Conservation (phyloP, 37 sponge, comb jelly and placozoan species). For the Diacarnus erythraeanus region DNA sequence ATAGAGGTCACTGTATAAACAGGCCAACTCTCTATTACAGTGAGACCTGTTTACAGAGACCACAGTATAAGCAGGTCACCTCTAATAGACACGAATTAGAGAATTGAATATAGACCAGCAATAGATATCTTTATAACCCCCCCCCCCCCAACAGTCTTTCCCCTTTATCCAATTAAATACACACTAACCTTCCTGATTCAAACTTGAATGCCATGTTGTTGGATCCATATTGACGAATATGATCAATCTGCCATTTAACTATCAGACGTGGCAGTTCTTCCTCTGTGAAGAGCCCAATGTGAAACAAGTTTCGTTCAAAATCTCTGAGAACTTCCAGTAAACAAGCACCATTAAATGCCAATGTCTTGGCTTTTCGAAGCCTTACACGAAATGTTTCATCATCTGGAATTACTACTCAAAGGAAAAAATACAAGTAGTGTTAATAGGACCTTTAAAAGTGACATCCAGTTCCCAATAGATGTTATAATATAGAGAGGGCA, state of each 20-base stretch:
- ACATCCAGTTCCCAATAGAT: too few species aligned
- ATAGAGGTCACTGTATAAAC: too few species aligned
- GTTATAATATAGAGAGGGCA: too few species aligned
- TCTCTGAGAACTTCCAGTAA: conserved; percentile 51
- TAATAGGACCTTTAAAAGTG: too few species aligned
- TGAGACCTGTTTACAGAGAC: too few species aligned
- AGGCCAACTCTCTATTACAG: too few species aligned
- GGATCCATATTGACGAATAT: conserved; percentile 79
- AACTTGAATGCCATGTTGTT: conserved; percentile 70
- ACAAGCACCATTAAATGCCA: conserved; percentile 52
- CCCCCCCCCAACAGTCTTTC: too few species aligned
- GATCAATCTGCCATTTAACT: conserved; percentile 89
- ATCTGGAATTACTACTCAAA: conserved; percentile 30
- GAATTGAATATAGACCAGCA: too few species aligned
- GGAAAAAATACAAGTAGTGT: too few species aligned
- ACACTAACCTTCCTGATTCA: conserved; percentile 71
- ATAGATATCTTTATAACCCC: too few species aligned
- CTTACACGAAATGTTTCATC: conserved; percentile 49
- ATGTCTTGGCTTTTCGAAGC: conserved; percentile 37
- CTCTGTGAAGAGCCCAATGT: conserved; percentile 62
- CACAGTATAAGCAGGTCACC: background rate
- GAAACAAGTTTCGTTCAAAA: conserved; percentile 47
- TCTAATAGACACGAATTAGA: too few species aligned
- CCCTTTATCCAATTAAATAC: too few species aligned
- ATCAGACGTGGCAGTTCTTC: conserved; percentile 44